Evolutionary conservation across 92 coral and sea anemone species (phyloP), one percentile per base, ranked within the genome.

Genomic region (Hydrozoanthus gracilis): DNA sequence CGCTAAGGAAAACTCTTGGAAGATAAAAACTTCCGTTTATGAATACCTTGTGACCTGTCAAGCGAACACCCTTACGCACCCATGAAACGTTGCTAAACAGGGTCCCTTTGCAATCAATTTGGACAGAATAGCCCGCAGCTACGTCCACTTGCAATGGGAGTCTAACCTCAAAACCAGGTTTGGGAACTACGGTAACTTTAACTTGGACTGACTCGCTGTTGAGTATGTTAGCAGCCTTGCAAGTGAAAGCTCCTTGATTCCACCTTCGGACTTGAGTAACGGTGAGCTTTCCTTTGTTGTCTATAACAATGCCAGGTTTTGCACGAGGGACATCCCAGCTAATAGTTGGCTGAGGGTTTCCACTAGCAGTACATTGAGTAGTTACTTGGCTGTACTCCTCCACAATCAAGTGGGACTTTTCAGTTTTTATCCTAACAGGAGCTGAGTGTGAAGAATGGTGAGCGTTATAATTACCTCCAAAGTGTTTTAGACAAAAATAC

Each of bases 201-300:
- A 68, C 73, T 46, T 3, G 2, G 16, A 6, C 73, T 6, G 2
- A 11, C 6, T 68, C 47, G 6, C 3, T 2, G 73, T 68, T 68
- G 8, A 68, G 7, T 9, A 18, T 35, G 27, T 68, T 68, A 17
- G 73, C 12, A 9, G 45, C 73, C 6, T 14, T 18, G 47, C 73
- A 68, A 68, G 27, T 35, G 73, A 17, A 68, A 68, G 47, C 27
- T 68, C 73, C 73, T 3, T 68, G 45, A 68, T 68, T 46, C 73
- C 4, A 27, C 47, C 17, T 11, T 11, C 12, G 73, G 27, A 68
- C 16, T 17, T 68, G 17, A 10, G 17, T 11, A 68, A 35, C 17
- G 8, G 73, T 1, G 73, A 17, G 73, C 7, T 2, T 10, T 35
- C 45, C 47, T 68, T 18, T 68, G 16, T 68, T 2, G 16, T 46